These are phyloP conservation scores for Passer domesticus DNA, from an alignment of 2,113 vertebrate genomes.

Conservation along the genomic window DNA sequence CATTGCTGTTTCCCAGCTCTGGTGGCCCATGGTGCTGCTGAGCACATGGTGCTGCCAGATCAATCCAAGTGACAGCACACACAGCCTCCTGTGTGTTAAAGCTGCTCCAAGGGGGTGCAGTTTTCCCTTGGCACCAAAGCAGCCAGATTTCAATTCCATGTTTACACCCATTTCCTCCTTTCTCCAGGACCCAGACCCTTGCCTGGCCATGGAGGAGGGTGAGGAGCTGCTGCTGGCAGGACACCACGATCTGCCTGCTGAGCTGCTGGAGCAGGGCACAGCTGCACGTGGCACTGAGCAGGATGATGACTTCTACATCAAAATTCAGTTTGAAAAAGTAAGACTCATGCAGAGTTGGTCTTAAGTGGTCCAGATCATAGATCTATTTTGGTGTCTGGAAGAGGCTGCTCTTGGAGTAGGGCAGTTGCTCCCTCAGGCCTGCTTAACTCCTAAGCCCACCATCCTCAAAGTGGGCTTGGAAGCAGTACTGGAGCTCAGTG, in stretches of 20 bases:
- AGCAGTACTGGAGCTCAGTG: neutral
- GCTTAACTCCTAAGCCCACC: neutral
- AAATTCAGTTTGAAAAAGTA: conserved; percentile 15
- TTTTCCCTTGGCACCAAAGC: neutral
- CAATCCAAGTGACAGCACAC: neutral
- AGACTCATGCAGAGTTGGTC: rapidly evolving
- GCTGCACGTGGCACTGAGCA: neutral
- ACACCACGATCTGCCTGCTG: conserved; percentile 70
- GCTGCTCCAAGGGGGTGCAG: neutral
- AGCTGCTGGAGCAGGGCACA: conserved; percentile 57
- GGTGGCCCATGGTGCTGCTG: neutral
- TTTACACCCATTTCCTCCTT: neutral
- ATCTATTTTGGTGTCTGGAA: neutral
- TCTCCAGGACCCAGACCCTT: conserved; percentile 39
- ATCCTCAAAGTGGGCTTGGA: rapidly evolving
- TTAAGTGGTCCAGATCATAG: rapidly evolving
- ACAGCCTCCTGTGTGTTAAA: neutral
- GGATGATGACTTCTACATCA: neutral
- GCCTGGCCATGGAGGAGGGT: neutral
- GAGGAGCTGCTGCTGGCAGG: conserved; percentile 55
- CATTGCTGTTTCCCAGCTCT: neutral
- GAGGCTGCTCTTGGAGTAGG: neutral
- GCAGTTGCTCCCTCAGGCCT: neutral
- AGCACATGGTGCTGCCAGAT: neutral
- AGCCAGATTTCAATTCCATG: rapidly evolving